These are phyloP conservation scores for Nasonia oneida DNA, from an alignment of 2,888 invertebrate species.

Conservation along the genomic window DNA sequence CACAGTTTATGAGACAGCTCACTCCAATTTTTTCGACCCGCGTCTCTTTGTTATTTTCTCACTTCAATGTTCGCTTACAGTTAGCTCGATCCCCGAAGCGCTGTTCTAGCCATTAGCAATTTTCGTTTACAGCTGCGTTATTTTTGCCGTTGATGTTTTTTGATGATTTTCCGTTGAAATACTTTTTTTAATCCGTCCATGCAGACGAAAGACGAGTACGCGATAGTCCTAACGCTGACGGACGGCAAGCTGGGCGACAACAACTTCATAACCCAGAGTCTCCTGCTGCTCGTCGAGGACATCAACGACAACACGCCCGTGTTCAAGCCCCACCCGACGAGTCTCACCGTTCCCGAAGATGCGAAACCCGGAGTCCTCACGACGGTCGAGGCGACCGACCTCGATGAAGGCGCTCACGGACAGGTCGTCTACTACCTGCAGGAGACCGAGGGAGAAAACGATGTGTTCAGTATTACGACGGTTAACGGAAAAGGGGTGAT, in stretches of 20 bases:
- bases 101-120: not conserved
- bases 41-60: constrained; percentile 14
- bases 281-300: constrained; percentile 93
- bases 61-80: constrained; percentile 24
- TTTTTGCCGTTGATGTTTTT: not conserved
- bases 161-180: constrained; percentile 10
- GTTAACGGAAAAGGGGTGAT: constrained; percentile 92
- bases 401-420: constrained; percentile 95
- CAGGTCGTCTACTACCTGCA: constrained; percentile 94
- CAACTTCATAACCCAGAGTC: constrained; percentile 93
- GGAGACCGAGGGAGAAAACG: constrained; percentile 89
- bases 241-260: constrained; percentile 93
- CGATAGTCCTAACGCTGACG: constrained; percentile 92
- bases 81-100: constrained; percentile 21
- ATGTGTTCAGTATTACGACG: constrained; percentile 90
- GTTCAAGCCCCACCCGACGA: constrained; percentile 91
- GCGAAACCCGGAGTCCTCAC: constrained; percentile 87
- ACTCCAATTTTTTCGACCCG: not conserved
- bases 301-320: constrained; percentile 95
- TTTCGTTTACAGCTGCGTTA: constrained; percentile 4
- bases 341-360: constrained; percentile 90
- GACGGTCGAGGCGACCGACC: constrained; percentile 92
- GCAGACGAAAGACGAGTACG: constrained; percentile 92
- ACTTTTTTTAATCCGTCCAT: not conserved
- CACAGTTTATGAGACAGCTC: not conserved